Evolutionary conservation across 2,888 invertebrate genomes (phyloP), one percentile per base, ranked within the genome.

Genomic region (Cabera pusaria): DNA sequence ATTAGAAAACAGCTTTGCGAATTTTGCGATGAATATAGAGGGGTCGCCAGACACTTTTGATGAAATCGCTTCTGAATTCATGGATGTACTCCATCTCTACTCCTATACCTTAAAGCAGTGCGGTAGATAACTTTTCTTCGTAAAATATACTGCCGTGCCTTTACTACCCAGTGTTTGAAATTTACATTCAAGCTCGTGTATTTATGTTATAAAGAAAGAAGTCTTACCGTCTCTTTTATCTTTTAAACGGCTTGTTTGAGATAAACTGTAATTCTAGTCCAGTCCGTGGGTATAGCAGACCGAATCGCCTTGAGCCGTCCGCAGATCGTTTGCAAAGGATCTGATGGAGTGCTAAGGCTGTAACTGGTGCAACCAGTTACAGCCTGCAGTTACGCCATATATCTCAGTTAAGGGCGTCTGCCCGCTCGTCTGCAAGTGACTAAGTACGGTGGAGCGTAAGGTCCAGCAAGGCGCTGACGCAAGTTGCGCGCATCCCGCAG

Each of bases 401-500:
- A 76, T 75, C 74, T 72, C 62, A 65, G 52, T 64, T 64, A 66
- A 63, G 65, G 59, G 69, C 69, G 85, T 83, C 78, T 82, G 78
- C 73, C 75, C 64, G 66, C 56, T 72, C 64, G 83, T 83, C 85
- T 85, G 67, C 72, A 60, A 56, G 58, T 61, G 65, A 72, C 52
- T 59, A 63, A 57, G 51, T 56, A 58, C 47, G 52, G 56, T 54
- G 28, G 60, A 71, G 73, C 64, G 72, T 78, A 76, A 78, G 84
- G 80, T 79, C 80, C 72, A 78, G 60, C 55, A 52, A 64, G 56
- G 44, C 52, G 62, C 71, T 80, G 83, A 84, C 83, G 80, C 79
- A 84, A 86, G 81, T 79, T 70, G 65, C 72, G 57, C 70, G 68
- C 77, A 76, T 86, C 80, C 85, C 74, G 78, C 86, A 85, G 87